phyloP scores from a whole-genome alignment of 2,797 vertebrate genomes.

The Smutsia temminckii region DNA sequence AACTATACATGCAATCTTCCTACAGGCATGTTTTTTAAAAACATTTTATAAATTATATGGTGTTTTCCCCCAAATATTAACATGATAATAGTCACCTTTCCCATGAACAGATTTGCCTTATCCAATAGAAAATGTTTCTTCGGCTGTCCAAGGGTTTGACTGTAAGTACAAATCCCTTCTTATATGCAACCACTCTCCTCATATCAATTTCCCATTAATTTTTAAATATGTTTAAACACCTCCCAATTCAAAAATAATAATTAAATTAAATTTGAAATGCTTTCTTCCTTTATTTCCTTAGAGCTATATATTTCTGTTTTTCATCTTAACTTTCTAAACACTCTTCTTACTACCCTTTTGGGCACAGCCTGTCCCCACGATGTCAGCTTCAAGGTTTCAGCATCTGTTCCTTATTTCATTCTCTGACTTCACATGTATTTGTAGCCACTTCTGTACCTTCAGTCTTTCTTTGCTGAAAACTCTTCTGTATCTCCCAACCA shows the following conservation, averaged over 20 bases:
- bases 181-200: neutral
- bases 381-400: neutral
- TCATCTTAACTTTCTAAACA: neutral
- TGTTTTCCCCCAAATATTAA: neutral
- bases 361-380: neutral
- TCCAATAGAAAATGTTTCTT: neutral
- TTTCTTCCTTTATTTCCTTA: neutral
- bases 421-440: neutral
- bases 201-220: neutral
- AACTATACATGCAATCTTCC: neutral
- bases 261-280: neutral
- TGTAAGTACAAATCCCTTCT: neutral
- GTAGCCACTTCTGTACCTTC: neutral
- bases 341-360: neutral
- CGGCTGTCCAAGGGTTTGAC: neutral
- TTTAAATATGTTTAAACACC: neutral
- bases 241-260: neutral
- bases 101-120: neutral
- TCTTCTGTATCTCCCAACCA: neutral
- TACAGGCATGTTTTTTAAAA: neutral
- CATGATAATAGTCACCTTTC: neutral
- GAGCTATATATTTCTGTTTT: neutral
- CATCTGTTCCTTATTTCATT: neutral
- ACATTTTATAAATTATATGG: neutral
- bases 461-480: neutral